Evolutionary conservation across 2,888 invertebrate species (phyloP).

Genomic region (Parelbella ahira): DNA sequence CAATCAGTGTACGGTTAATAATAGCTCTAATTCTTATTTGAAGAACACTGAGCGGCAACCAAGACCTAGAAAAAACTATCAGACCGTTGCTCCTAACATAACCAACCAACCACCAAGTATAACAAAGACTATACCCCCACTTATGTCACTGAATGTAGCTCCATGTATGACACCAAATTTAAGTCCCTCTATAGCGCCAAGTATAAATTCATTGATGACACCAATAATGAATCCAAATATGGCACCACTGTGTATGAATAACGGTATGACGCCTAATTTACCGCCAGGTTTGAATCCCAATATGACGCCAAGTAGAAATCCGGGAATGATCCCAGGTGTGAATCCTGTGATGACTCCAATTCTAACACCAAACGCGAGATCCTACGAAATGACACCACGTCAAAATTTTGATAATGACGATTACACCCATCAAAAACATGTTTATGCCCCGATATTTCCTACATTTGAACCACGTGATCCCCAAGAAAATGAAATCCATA

Average conservation of each 20-base stretch:
- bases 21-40: constrained; percentile 37
- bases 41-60: constrained; percentile 38
- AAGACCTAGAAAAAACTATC: constrained; percentile 29
- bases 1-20: constrained; percentile 32
- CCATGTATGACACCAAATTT: constrained; percentile 6
- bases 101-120: constrained; percentile 25
- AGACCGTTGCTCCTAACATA: constrained; percentile 18
- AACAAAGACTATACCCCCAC: constrained; percentile 37
- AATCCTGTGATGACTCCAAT: constrained; percentile 28
- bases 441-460: constrained; percentile 55
- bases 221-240: constrained; percentile 26
- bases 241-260: constrained; percentile 25
- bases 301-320: constrained; percentile 22
- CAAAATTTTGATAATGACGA: constrained; percentile 48
- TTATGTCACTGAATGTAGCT: constrained; percentile 2
- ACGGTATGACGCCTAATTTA: constrained; percentile 27
- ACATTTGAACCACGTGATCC: constrained; percentile 39
- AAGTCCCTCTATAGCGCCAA: background rate
- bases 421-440: constrained; percentile 44
- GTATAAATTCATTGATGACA: constrained; percentile 21
- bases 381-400: constrained; percentile 50
- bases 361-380: constrained; percentile 43
- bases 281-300: constrained; percentile 21
- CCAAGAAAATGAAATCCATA: constrained; percentile 38
- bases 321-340: constrained; percentile 9